Conservation (phyloP, 2,888 invertebrate species). For the Hirudinaria manillensis region DNA sequence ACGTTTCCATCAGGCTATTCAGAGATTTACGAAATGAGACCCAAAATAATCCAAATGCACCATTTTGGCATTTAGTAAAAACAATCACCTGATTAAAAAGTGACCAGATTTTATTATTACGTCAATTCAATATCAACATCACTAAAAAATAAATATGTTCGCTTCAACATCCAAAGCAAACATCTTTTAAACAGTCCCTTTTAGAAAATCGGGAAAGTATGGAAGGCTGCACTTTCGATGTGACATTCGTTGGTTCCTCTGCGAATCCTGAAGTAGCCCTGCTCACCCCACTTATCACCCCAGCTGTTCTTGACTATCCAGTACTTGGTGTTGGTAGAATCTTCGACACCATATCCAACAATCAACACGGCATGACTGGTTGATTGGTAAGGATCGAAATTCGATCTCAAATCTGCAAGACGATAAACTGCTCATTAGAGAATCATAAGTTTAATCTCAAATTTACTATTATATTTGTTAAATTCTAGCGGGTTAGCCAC, state of each 20-base stretch:
- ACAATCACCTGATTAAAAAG: too few species aligned
- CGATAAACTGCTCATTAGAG: background rate
- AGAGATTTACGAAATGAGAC: too few species aligned
- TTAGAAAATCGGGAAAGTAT: slow-evolving; percentile 37
- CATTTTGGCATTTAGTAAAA: too few species aligned
- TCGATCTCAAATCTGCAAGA: background rate
- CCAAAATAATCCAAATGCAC: too few species aligned
- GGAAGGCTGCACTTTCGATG: slow-evolving; percentile 53
- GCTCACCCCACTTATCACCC: slow-evolving; percentile 51
- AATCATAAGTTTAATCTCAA: background rate
- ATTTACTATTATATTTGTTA: background rate
- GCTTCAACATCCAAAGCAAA: too few species aligned
- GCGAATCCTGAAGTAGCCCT: slow-evolving; percentile 52
- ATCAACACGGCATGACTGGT: slow-evolving; percentile 57
- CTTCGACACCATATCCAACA: slow-evolving; percentile 56
- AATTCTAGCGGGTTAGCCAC: background rate
- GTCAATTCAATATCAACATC: too few species aligned
- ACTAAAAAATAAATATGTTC: too few species aligned
- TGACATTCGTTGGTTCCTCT: slow-evolving; percentile 53
- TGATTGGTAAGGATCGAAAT: slow-evolving; percentile 55
- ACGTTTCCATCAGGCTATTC: too few species aligned
- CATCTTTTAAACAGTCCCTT: too few species aligned
- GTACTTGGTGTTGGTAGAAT: slow-evolving; percentile 47
- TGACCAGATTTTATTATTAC: too few species aligned
- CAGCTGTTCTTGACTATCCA: slow-evolving; percentile 56